Evolutionary conservation across 2,888 invertebrate genomes (phyloP).

Genomic region (Odontomyia ornata): DNA sequence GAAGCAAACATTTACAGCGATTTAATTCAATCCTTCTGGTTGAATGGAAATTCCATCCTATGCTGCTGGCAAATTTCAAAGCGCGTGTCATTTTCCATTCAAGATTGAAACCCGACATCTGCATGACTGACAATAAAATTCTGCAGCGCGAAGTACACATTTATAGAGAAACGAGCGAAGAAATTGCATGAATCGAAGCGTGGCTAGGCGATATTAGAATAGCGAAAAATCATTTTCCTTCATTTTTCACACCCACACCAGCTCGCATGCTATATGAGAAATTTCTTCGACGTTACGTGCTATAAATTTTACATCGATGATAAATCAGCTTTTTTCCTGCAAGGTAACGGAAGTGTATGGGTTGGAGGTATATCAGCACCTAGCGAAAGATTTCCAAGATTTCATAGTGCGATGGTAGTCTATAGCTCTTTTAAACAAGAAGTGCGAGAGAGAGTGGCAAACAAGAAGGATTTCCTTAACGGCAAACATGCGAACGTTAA

Average conservation of each 20-base stretch:
- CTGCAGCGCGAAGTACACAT: too few relatives aligned
- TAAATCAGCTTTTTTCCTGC: not conserved
- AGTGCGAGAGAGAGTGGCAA: not conserved
- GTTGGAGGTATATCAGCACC: not conserved
- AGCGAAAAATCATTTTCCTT: constrained; percentile 20
- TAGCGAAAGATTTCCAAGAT: not conserved
- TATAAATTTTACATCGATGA: constrained; percentile 31
- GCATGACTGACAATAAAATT: too few relatives aligned
- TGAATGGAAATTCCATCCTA: too few relatives aligned
- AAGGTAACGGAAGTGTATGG: too few relatives aligned
- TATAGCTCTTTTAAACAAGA: not conserved
- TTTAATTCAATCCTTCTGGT: too few relatives aligned
- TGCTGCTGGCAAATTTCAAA: too few relatives aligned
- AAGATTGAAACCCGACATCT: too few relatives aligned
- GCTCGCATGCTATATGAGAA: not conserved
- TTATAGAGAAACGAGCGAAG: too few relatives aligned
- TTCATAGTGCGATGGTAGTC: not conserved
- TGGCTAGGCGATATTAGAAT: not conserved
- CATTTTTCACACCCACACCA: not conserved
- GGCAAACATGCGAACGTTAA: not conserved
- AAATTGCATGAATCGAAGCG: too few relatives aligned
- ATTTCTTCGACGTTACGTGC: constrained; percentile 22
- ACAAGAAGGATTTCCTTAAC: constrained; percentile 16
- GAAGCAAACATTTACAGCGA: too few relatives aligned
- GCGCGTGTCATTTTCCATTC: too few relatives aligned